A percentile compares a stretch with the other conserved stretches of the same genome.
These are phyloP conservation scores for Torymus aiolomorphi DNA, from an alignment of 2,888 invertebrate genomes.

Conservation along the genomic window DNA sequence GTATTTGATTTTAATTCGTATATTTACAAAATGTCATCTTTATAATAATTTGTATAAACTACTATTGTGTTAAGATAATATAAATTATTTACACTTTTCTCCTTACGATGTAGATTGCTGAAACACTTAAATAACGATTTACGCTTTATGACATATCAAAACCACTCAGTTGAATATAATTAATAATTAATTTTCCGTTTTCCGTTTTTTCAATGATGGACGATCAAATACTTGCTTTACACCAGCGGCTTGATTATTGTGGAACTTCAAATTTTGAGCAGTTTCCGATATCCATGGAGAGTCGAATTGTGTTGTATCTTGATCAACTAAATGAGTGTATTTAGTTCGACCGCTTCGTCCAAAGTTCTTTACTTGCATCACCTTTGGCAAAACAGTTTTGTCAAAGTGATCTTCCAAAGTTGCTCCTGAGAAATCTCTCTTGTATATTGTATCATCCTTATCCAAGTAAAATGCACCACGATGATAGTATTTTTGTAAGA, in stretches of 20 bases:
- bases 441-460: constrained; percentile 92
- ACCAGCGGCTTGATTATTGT: constrained; percentile 92
- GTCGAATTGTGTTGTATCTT: constrained; percentile 98
- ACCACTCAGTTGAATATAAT: too few species aligned
- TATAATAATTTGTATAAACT: too few species aligned
- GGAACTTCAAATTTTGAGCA: constrained; percentile 90
- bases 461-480: constrained; percentile 99
- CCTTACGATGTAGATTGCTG: too few species aligned
- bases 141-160: too few species aligned
- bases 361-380: constrained; percentile 99
- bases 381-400: constrained; percentile 99
- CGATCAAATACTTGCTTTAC: constrained; percentile 94
- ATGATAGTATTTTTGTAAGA: constrained; percentile 99
- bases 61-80: too few species aligned
- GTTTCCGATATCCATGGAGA: constrained; percentile 98
- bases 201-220: constrained; percentile 83
- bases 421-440: constrained; percentile 95
- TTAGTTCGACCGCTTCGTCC: constrained; percentile 99
- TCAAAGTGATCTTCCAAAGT: constrained; percentile 99
- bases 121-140: too few species aligned
- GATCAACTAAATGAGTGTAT: constrained; percentile 99
- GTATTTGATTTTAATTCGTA: too few species aligned
- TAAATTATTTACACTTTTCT: too few species aligned
- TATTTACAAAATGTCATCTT: too few species aligned
- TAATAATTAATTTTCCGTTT: constrained; percentile 45